Evolutionary conservation across 2,113 vertebrate genomes (phyloP).

Genomic region (Caloenas nicobarica): DNA sequence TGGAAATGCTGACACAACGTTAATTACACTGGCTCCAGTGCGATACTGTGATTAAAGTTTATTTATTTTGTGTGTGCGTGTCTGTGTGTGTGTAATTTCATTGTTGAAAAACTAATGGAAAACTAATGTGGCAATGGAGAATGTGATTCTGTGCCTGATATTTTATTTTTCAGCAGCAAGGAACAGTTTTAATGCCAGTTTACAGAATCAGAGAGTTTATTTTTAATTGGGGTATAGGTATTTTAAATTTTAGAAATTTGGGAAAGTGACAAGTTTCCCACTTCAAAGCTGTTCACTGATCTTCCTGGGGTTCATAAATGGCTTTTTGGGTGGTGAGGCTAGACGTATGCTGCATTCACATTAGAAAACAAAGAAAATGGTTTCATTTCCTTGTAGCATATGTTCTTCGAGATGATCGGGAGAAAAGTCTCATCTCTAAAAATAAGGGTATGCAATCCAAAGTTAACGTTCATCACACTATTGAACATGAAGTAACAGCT

Average conservation of each 20-base stretch:
- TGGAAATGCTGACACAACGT: slow-evolving; percentile 80
- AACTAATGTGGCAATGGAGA: slow-evolving; percentile 77
- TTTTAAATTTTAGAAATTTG: slow-evolving; percentile 61
- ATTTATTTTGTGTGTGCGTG: slow-evolving; percentile 63
- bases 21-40: slow-evolving; percentile 77
- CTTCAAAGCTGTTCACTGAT: slow-evolving; percentile 39
- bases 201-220: slow-evolving; percentile 58
- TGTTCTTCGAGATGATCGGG: neutral
- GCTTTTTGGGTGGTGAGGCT: neutral
- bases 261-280: slow-evolving; percentile 37
- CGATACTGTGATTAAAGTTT: slow-evolving; percentile 73
- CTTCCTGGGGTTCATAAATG: slow-evolving; percentile 40
- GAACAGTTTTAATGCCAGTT: slow-evolving; percentile 44
- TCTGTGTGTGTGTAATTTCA: slow-evolving; percentile 66
- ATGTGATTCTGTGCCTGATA: slow-evolving; percentile 63
- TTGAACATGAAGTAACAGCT: neutral
- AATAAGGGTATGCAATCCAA: neutral
- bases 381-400: neutral
- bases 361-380: neutral
- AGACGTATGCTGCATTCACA: neutral
- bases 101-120: slow-evolving; percentile 76
- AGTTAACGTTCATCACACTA: neutral
- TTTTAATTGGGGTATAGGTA: slow-evolving; percentile 61
- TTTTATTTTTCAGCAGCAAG: slow-evolving; percentile 51
- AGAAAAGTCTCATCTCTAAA: neutral